Base-by-base conservation (phyloP, 1,140 invertebrate genomes). In the Asobara japonica region DNA sequence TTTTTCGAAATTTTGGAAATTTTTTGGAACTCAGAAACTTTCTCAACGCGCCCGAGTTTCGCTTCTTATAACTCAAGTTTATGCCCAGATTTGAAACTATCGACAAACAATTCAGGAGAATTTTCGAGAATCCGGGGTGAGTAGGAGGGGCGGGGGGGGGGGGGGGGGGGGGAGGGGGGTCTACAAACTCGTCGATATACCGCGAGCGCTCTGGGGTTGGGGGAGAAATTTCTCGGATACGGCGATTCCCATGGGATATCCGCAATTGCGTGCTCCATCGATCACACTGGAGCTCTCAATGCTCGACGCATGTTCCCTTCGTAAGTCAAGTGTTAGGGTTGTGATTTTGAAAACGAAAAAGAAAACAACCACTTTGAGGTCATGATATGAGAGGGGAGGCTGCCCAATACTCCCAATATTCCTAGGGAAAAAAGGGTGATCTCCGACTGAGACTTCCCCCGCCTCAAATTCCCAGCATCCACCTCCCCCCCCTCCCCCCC, bases 181-280 rank as follows among this genome's bases (percentile, higher is more conserved):
- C 16, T n/a, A 38, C n/a, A 56, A 56, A n/a, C n/a, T n/a, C n/a
- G n/a, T n/a, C n/a, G n/a, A n/a, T n/a, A n/a, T n/a, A n/a, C 51
- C 29, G 66, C 36, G 45, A 33, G 18, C 25, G 38, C 11, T 48
- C 25, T 33, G 36, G 18, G 20, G 36, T 22, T 33, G 64, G 18
- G 33, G 20, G 8, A 16, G 11, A 56, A 33, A 33, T 69, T 16
- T 67, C 51, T 56, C 51, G 51, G 51, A 56, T 22, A 56, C 22
- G 51, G 11, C 51, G 51, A 79, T 79, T 75, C 76, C 67, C 74
- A 48, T 45, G 76, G 69, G 78, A 77, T 74, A 38, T 45, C 66
- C 61, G 61, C 71, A 64, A 77, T 79, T 77, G 75, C 76, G 68
- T 76, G 69, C 36, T 71, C 74, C 74, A 77, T 79, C 78, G 78